Evolutionary conservation across 2,888 invertebrate species (phyloP), one percentile per base, ranked within the genome.

Genomic region (Metacarcinus magister): DNA sequence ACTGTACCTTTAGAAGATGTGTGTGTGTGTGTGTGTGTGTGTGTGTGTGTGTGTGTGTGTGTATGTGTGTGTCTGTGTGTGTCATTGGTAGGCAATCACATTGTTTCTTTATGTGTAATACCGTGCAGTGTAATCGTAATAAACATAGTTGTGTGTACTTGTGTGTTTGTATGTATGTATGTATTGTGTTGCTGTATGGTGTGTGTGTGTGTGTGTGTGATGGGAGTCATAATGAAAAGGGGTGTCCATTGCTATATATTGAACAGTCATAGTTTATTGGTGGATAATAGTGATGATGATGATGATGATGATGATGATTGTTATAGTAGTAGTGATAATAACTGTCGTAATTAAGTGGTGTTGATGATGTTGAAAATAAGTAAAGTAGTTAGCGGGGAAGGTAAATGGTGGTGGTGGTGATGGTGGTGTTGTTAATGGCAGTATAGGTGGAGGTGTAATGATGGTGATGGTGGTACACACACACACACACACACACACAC

Each of bases 1-100:
- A 82, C 82, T 82, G 82, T 82, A 82, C 82, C 82, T 82, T 82
- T 82, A 82, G 82, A 82, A 19, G n/a, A 23, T 82, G 82, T 82
- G 32, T 82, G 82, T 82, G 82, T 32, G 82, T 82, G 82, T 82
- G 82, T 82, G 82, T 32, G 82, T 82, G 82, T 82, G 82, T 32
- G 82, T 82, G 82, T 82, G 82, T 82, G 32, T 82, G 82, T 82
- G 82, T 82, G 82, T 82, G 82, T 82, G 82, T 28, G 82, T 82
- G 82, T 82, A 32, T 82, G 82, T 82, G 82, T 82, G 75, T 75
- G 75, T 75, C n/a, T 75, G 82, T 82, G 32, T 32, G 32, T 32
- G 82, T 67, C 67, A 67, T 67, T 67, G 67, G 67, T n/a, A 67
- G n/a, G 67, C 67, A 67, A n/a, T 67, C 23, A 67, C 67, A 67